A percentile compares a stretch with the other conserved stretches of the same genome.
Evolutionary conservation across 2,113 vertebrate genomes (phyloP).

Genomic region (Microcebus tavaratra): DNA sequence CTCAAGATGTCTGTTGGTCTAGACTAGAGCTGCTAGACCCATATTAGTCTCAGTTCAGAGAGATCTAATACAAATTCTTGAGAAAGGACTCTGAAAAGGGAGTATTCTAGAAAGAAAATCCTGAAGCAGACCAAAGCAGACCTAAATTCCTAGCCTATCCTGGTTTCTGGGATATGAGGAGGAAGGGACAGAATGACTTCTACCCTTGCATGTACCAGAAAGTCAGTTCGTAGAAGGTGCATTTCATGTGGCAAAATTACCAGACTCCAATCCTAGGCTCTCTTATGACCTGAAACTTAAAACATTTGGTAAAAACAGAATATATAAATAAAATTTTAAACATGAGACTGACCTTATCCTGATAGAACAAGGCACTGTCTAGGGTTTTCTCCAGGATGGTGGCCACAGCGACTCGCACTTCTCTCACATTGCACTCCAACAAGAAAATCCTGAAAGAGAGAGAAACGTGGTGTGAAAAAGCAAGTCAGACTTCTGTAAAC

Average conservation of each 20-base stretch:
- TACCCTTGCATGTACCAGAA: not conserved
- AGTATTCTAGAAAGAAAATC: not conserved
- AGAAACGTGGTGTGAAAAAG: not conserved
- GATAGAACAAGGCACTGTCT: slow-evolving; percentile 95
- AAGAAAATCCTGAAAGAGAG: slow-evolving; percentile 91
- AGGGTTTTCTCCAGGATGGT: slow-evolving; percentile 98
- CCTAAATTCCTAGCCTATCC: not conserved
- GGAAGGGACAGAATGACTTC: not conserved
- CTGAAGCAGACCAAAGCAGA: slow-evolving; percentile 6
- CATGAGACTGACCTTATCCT: slow-evolving; percentile 89
- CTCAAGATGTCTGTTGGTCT: not conserved
- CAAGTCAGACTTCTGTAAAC: not conserved
- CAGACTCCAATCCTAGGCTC: not conserved
- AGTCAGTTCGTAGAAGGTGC: not conserved
- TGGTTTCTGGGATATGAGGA: not conserved
- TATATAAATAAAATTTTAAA: not conserved
- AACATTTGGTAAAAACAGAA: not conserved
- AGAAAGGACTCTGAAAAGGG: not conserved
- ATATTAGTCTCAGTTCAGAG: not conserved
- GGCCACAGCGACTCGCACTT: slow-evolving; percentile 95
- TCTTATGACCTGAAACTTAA: not conserved
- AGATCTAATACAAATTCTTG: not conserved
- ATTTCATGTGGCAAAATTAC: not conserved
- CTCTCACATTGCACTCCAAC: slow-evolving; percentile 95
- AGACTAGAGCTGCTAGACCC: not conserved